Evolutionary conservation across 2,797 vertebrate genomes (phyloP).

Genomic region (Poecilia velifera): DNA sequence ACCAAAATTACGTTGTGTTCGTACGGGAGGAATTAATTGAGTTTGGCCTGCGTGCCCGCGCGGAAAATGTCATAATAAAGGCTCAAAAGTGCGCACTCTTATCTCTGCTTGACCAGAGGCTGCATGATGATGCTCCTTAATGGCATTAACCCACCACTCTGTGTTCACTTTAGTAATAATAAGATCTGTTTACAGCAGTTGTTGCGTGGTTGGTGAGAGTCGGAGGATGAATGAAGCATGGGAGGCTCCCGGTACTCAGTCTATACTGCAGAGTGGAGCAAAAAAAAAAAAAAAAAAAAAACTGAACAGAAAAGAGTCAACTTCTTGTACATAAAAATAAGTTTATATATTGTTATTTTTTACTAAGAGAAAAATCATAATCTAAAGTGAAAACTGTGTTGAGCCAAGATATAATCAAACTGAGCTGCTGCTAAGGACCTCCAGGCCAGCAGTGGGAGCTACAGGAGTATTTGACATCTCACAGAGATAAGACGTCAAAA

Average conservation of each 20-base stretch:
- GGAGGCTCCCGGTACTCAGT: constrained; percentile 8
- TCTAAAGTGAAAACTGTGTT: neutral
- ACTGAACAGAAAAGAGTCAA: neutral
- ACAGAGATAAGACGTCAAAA: neutral
- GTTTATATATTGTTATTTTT: neutral
- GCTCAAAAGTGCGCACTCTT: constrained; percentile 42
- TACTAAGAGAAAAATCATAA: neutral
- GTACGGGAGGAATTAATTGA: constrained; percentile 52
- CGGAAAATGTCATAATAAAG: constrained; percentile 34
- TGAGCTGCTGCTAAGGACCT: neutral
- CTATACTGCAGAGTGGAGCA: neutral
- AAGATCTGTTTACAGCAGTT: constrained; percentile 43
- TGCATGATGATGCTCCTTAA: constrained; percentile 44
- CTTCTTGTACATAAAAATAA: neutral
- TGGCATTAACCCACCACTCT: constrained; percentile 39
- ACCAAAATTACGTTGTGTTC: constrained; percentile 45
- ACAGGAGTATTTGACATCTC: neutral
- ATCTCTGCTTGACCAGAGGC: constrained; percentile 54
- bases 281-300: neutral
- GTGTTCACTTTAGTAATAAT: constrained; percentile 45
- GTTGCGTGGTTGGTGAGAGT: constrained; percentile 31
- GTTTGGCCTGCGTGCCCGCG: constrained; percentile 35
- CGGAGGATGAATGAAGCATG: constrained; percentile 19
- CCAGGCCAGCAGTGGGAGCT: neutral
- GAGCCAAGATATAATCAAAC: neutral